Evolutionary conservation across 2,888 invertebrate species (phyloP), one percentile per base, ranked within the genome.

Genomic region (Deilephila porcellus): DNA sequence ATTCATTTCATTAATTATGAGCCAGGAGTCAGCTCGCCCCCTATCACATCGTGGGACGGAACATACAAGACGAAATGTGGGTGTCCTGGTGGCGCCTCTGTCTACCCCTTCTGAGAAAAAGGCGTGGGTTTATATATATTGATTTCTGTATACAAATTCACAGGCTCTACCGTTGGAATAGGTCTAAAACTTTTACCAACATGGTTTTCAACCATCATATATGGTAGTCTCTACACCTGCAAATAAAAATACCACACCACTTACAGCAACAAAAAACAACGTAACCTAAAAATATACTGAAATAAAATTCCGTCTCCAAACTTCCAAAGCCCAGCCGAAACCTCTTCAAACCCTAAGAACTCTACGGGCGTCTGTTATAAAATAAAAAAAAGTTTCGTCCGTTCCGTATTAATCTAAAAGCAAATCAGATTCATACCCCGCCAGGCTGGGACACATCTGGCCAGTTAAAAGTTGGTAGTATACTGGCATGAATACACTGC

Each of bases 401-500:
- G 79, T 82, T 84, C 80, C 82, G 83, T 90, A 91, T 91, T 93
- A 91, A 92, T 92, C 87, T 90, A 87, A 88, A 90, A 88, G 89
- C 90, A 91, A 92, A 92, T 92, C 92, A 90, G 89, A 92, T 91
- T 91, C 90, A 91, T 91, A 88, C 86, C 87, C 87, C 80, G 77
- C 85, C 80, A 80, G 89, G 86, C 85, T 84, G 88, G 85, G 91
- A 80, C 92, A 85, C 93, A 93, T 93, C 93, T 93, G 93, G 93
- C 90, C 92, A 92, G 93, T 93, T 93, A 93, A 93, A 93, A 93
- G 91, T 93, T 93, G 88, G 86, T 83, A 88, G 89, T 88, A 86
- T 88, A 91, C 90, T 89, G 90, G 87, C 87, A 92, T 89, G 92
- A 91, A 91, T 92, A 91, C 90, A 90, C 91, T 88, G 85, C 87